Base-by-base conservation (phyloP, 2,888 invertebrate species). In the Leptura quadrifasciata region DNA sequence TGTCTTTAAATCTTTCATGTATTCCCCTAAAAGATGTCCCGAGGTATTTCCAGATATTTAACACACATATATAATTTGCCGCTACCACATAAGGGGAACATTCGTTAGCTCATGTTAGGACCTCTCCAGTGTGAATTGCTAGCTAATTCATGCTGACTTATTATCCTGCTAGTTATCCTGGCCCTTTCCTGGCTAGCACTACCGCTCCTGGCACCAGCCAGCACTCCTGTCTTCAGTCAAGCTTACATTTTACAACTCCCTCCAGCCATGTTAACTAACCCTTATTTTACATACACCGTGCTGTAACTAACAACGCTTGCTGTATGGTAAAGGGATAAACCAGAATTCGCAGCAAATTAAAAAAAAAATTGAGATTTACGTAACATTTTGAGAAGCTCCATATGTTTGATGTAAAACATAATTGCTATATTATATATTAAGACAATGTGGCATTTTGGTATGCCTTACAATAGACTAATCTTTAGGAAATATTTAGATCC, bases 171-270 rank as follows among this genome's bases (percentile, higher is more conserved):
- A 31, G 54, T 55, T 55, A 35, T 52, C 35, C 54, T 52, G 55
- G 54, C n/a, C 35, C 69, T 54, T 54, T 55, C 69, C 18, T 47
- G 47, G 47, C 47, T 47, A 47, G 47, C 47, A 47, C 47, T 47
- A 27, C 55, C 27, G 52, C 35, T 69, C 69, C 60, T 61, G 60
- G 60, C 60, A 61, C 60, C 31, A 61, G 60, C 27, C n/a, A 61
- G 60, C 60, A 31, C 60, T 61, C 60, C 9, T 61, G 31, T 31
- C 60, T 61, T 61, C 60, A 61, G 60, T 61, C 31, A 61, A 61
- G 60, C 60, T 61, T 61, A 61, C 60, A 61, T 61, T 69, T 69
- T 69, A 55, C 52, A 54, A 54, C 69, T 69, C 55, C 69, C 55
- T 69, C 8, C 35, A 55, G 55, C 69, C 27, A 57, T 54, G 65